Percentiles rank a stretch among this genome's conserved stretches.
Conservation (phyloP, 2,113 vertebrate genomes). For the Benitochromis conjunctus region DNA sequence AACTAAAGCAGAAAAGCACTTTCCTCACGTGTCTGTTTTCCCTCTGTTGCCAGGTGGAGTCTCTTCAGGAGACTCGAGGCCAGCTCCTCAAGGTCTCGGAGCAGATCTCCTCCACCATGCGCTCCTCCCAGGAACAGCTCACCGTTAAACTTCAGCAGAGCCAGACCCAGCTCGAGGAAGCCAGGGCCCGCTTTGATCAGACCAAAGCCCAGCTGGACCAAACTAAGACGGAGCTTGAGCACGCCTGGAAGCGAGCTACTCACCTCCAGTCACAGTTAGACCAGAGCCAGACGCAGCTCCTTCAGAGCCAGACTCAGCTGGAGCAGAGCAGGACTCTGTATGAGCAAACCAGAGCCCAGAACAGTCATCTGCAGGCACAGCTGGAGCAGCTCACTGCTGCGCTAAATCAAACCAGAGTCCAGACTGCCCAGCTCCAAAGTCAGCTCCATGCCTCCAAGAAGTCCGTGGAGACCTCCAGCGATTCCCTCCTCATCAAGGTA, state of each 20-base stretch:
- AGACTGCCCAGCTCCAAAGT: conserved; percentile 67
- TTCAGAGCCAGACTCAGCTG: conserved; percentile 29
- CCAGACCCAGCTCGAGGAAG: conserved; percentile 55
- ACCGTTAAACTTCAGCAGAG: conserved; percentile 69
- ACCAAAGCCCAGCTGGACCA: conserved; percentile 64
- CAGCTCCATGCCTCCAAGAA: conserved; percentile 73
- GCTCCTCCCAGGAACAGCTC: conserved; percentile 78
- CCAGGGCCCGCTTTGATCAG: background rate
- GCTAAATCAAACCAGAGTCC: conserved; percentile 59
- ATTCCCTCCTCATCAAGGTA: conserved; percentile 83
- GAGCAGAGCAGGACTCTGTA: conserved; percentile 24
- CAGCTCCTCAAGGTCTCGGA: conserved; percentile 75
- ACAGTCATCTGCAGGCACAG: conserved; percentile 57
- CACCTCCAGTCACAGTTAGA: conserved; percentile 60
- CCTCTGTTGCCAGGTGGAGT: conserved; percentile 58
- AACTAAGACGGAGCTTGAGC: background rate
- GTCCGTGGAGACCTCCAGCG: conserved; percentile 71
- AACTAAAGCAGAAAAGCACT: background rate
- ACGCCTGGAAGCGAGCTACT: background rate
- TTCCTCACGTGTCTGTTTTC: background rate
- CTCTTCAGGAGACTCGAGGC: conserved; percentile 69
- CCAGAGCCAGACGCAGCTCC: conserved; percentile 70
- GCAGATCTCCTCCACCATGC: conserved; percentile 73
- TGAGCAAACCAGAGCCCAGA: conserved; percentile 66
- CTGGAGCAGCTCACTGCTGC: conserved; percentile 68